Evolutionary conservation across 2,888 invertebrate species (phyloP).

Genomic region (Melikaiella ostensackeni): DNA sequence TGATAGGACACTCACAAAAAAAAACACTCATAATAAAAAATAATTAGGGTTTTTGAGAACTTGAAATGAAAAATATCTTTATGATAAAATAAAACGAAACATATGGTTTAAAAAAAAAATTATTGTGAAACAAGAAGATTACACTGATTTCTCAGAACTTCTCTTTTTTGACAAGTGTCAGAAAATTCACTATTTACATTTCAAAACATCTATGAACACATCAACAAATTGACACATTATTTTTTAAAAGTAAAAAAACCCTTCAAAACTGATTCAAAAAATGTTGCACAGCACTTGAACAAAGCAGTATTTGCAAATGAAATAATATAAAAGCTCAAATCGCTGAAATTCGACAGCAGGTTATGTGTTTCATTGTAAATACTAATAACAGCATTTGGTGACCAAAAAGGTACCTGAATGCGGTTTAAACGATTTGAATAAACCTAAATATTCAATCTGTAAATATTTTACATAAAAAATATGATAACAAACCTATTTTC

Average conservation of each 20-base stretch:
- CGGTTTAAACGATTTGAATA: neutral
- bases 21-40: neutral
- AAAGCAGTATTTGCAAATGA: neutral
- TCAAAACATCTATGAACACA: neutral
- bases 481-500: neutral
- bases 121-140: neutral
- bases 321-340: neutral
- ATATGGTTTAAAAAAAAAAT: neutral
- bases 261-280: neutral
- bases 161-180: neutral
- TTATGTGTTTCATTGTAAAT: neutral
- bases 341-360: neutral
- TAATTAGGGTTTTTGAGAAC: neutral
- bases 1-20: neutral
- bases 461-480: neutral
- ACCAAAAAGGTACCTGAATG: neutral
- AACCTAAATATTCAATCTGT: neutral
- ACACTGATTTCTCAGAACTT: neutral
- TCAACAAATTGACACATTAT: neutral
- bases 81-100: neutral
- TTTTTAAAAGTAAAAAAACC: neutral
- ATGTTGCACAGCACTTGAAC: neutral
- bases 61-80: neutral
- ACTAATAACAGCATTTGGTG: neutral
- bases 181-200: neutral